These are phyloP conservation scores for Malthinus seriepunctatus DNA, from an alignment of 2,888 invertebrate genomes.

Conservation along the genomic window DNA sequence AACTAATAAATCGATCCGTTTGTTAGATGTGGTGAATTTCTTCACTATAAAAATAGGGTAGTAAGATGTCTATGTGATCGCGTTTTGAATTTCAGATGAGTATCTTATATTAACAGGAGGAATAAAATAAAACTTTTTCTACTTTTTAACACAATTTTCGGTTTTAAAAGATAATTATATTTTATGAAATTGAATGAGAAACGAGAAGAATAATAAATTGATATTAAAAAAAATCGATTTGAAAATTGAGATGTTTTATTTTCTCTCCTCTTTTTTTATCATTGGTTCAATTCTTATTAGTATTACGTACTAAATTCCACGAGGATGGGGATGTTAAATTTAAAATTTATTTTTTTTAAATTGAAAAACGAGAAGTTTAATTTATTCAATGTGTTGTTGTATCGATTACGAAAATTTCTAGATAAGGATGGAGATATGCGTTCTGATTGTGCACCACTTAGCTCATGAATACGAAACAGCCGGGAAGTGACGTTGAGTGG, in stretches of 20 bases:
- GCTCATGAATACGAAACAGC: conserved; percentile 41
- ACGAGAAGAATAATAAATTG: not conserved
- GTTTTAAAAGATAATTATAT: conserved; percentile 17
- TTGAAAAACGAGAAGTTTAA: conserved; percentile 6
- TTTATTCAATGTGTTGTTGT: conserved; percentile 22
- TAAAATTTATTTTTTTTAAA: not conserved
- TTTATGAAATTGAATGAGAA: conserved; percentile 9
- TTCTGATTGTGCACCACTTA: conserved; percentile 30
- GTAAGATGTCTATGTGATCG: conserved; percentile 22
- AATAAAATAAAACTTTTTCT: conserved; percentile 24
- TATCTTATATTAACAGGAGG: conserved; percentile 11
- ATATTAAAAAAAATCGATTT: not conserved
- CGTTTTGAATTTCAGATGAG: conserved; percentile 29
- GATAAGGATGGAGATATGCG: conserved; percentile 26
- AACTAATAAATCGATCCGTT: conserved; percentile 14
- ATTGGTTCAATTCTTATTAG: too few relatives aligned
- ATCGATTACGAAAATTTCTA: conserved; percentile 24
- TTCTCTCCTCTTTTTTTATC: too few relatives aligned
- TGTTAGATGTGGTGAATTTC: conserved; percentile 14
- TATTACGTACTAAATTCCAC: too few relatives aligned
- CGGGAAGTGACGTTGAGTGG: conserved; percentile 48
- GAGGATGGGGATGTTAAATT: not conserved
- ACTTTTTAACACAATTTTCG: conserved; percentile 26
- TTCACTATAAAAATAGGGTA: conserved; percentile 19
- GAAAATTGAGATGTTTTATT: too few relatives aligned